phyloP scores from a whole-genome alignment of 2,797 vertebrate genomes.

The Spinibarbus caldwelli region DNA sequence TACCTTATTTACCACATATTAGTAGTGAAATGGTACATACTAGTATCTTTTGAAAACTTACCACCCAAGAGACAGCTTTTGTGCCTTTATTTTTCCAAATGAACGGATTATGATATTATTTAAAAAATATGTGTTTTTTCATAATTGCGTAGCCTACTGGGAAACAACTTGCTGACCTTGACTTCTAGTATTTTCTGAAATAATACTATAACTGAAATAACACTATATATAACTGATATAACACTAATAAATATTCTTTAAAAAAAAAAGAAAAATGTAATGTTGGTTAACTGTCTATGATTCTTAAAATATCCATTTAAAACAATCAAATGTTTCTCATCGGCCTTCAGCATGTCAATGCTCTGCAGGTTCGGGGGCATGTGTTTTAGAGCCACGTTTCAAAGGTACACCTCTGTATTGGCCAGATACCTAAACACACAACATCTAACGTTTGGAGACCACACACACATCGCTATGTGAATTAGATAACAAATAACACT shows the following conservation, averaged over 20 bases:
- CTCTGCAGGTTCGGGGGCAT: conserved; percentile 96
- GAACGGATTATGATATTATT: neutral
- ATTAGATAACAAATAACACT: neutral
- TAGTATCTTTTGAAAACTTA: too few relatives aligned
- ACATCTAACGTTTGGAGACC: neutral
- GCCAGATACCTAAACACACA: conserved; percentile 84
- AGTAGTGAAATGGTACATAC: too few relatives aligned
- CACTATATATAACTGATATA: too few relatives aligned
- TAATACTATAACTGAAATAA: too few relatives aligned
- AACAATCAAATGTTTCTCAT: conserved; percentile 68
- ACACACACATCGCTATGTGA: neutral
- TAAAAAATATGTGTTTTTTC: neutral
- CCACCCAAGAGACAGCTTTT: too few relatives aligned
- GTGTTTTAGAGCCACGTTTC: conserved; percentile 86
- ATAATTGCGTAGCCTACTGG: neutral
- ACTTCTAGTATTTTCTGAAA: neutral
- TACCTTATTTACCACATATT: too few relatives aligned
- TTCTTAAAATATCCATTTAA: neutral
- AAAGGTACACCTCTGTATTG: conserved; percentile 89
- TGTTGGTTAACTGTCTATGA: neutral
- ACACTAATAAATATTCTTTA: neutral
- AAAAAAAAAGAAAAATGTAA: neutral
- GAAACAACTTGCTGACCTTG: neutral
- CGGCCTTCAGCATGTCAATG: conserved; percentile 88
- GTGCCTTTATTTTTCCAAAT: neutral